phyloP scores from a whole-genome alignment of 2,797 vertebrate genomes.

The Brachyrhaphis roseni region DNA sequence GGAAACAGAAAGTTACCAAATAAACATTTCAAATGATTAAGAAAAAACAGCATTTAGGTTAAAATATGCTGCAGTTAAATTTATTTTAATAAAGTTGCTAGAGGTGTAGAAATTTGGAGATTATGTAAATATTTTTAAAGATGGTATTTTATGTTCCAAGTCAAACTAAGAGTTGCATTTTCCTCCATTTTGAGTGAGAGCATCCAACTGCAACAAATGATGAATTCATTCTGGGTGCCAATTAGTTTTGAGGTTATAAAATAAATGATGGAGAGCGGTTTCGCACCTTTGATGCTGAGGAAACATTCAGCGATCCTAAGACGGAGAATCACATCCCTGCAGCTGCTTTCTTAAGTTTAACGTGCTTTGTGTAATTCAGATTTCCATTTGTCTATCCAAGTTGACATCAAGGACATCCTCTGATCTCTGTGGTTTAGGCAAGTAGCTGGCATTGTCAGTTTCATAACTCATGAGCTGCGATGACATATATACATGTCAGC shows the following conservation, averaged over 20 bases:
- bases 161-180: neutral
- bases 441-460: slow-evolving; percentile 57
- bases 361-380: slow-evolving; percentile 49
- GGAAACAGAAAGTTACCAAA: neutral
- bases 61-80: neutral
- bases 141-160: neutral
- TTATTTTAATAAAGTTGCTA: neutral
- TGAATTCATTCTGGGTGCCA: neutral
- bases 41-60: neutral
- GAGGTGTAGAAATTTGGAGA: neutral
- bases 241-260: neutral
- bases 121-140: neutral
- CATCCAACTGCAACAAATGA: neutral
- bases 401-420: slow-evolving; percentile 65
- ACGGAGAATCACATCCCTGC: slow-evolving; percentile 19
- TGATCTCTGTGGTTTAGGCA: slow-evolving; percentile 49
- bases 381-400: slow-evolving; percentile 57
- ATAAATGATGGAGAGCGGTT: neutral
- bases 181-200: neutral
- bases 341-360: slow-evolving; percentile 16
- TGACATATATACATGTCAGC: slow-evolving; percentile 74
- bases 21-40: neutral
- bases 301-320: neutral
- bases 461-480: slow-evolving; percentile 55
- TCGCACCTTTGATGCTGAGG: neutral